phyloP scores from a whole-genome alignment of 2,797 vertebrate genomes.

The Coluber constrictor region DNA sequence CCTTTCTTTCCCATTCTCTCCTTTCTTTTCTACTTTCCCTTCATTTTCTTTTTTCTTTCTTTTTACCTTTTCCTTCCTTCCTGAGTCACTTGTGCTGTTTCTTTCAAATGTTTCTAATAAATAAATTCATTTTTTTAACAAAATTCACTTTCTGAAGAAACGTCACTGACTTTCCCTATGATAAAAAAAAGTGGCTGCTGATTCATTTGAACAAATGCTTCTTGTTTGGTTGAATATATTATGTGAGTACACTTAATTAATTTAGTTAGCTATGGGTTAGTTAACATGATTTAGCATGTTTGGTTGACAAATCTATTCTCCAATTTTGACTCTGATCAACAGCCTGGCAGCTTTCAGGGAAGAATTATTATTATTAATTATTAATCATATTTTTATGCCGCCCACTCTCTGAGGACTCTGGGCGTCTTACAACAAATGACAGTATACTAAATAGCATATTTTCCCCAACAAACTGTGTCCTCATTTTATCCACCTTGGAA shows the following conservation, averaged over 20 bases:
- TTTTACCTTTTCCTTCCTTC: background rate
- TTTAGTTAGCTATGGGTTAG: background rate
- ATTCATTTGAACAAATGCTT: background rate
- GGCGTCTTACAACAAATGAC: too few relatives aligned
- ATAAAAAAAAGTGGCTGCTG: background rate
- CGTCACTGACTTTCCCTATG: fast-evolving
- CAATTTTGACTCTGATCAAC: background rate
- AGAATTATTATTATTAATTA: too few relatives aligned
- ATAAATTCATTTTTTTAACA: background rate
- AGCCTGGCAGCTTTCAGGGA: background rate
- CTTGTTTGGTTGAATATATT: background rate
- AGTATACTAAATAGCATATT: too few relatives aligned
- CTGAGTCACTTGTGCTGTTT: background rate
- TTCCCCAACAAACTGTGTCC: too few relatives aligned
- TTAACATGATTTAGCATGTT: background rate
- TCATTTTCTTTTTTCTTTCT: too few relatives aligned
- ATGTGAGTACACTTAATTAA: background rate
- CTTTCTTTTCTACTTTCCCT: too few relatives aligned
- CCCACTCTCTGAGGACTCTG: too few relatives aligned
- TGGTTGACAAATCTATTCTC: background rate
- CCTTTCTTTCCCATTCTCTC: background rate
- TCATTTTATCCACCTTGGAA: too few relatives aligned
- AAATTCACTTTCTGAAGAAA: background rate
- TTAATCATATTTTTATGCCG: too few relatives aligned
- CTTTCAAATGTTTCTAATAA: background rate